phyloP scores from a whole-genome alignment of 2,113 vertebrate genomes.

The Jaculus jaculus region DNA sequence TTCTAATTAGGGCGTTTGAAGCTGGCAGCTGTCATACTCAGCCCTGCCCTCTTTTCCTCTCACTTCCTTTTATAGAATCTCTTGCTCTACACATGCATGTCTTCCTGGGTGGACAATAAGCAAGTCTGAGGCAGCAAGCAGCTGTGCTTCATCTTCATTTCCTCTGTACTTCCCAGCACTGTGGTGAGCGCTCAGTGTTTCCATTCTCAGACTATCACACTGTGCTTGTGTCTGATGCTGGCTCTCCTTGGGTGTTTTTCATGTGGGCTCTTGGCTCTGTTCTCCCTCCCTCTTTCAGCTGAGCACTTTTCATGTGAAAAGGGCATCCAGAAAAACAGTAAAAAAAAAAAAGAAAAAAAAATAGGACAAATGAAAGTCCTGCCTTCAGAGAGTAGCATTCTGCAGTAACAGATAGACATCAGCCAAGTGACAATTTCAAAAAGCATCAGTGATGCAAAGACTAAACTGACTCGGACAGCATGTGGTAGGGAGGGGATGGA shows the following conservation, averaged over 20 bases:
- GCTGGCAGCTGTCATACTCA: background rate
- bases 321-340: background rate
- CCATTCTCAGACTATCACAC: background rate
- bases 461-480: too few relatives aligned
- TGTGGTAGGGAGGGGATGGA: background rate
- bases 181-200: background rate
- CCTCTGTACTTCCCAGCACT: background rate
- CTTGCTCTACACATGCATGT: rapidly evolving
- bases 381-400: rapidly evolving
- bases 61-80: background rate
- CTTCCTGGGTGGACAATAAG: background rate
- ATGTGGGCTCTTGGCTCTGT: background rate
- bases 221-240: background rate
- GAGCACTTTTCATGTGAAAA: background rate
- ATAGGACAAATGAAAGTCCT: background rate
- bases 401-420: background rate
- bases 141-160: background rate
- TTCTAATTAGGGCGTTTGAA: background rate
- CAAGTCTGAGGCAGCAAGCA: background rate
- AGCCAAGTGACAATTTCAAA: background rate
- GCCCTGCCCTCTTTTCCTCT: background rate
- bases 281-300: background rate
- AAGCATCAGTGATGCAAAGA: background rate
- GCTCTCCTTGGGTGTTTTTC: background rate
- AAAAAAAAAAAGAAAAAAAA: too few relatives aligned